Conservation (phyloP, 1,140 invertebrate genomes). For the Scaptodrosophila lebanonensis region DNA sequence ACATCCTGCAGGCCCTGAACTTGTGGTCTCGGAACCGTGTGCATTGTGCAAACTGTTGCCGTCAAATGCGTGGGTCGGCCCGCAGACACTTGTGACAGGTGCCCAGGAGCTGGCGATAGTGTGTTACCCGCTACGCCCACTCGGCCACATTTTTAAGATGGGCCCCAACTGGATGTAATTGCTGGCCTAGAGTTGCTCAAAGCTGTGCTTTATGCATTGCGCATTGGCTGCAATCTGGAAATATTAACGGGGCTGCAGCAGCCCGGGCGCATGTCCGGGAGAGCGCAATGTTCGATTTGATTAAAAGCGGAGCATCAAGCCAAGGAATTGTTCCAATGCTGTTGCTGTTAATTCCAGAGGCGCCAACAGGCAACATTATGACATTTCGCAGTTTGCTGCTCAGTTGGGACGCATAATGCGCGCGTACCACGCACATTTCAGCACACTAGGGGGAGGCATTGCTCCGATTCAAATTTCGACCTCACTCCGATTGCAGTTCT, state of each 20-base stretch:
- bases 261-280: slow-evolving; percentile 55
- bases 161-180: no score
- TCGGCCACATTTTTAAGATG: background rate
- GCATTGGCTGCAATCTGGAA: slow-evolving; percentile 27
- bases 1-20: background rate
- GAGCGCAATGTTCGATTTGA: slow-evolving; percentile 40
- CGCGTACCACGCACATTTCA: slow-evolving; percentile 21
- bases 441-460: no score
- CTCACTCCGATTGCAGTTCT: background rate
- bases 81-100: slow-evolving; percentile 65
- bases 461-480: no score
- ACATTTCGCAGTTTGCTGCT: no score
- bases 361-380: no score
- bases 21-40: background rate
- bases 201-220: background rate
- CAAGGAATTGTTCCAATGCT: slow-evolving; percentile 39
- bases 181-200: no score
- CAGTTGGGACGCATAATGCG: no score
- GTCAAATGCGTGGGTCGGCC: slow-evolving; percentile 47
- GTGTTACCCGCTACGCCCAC: no score
- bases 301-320: slow-evolving; percentile 33
- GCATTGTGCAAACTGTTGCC: slow-evolving; percentile 32
- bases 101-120: slow-evolving; percentile 21
- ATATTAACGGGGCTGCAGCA: slow-evolving; percentile 32
- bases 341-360: background rate